Evolutionary conservation across 2,797 vertebrate species (phyloP), one percentile per base, ranked within the genome.

Genomic region (Helicolenus hilgendorfi): DNA sequence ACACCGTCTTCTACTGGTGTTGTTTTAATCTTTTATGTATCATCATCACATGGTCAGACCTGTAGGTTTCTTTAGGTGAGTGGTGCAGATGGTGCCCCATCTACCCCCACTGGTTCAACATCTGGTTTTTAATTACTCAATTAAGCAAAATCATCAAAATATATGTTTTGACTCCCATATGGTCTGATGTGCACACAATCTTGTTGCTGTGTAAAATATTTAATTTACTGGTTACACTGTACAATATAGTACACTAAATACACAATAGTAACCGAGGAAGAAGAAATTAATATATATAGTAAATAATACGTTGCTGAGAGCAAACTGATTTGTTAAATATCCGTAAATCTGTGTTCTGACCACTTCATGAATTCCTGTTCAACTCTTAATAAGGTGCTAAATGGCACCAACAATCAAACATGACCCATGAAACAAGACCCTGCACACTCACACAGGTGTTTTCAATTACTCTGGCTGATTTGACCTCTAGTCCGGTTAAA

Each of bases 71-170:
- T 67, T 67, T 8, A 41, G 38, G 31, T 36, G 29, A 41, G 22
- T 53, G 70, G 81, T 77, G 76, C 81, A 89, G 86, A 77, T 80
- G 80, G 73, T 58, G 73, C 38, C 15, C 27, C 27, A 60, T 64
- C 45, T 56, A 36, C 29, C 67, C n/a, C 59, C 22, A 72, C 55
- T 24, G 69, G 58, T 67, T 72, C 15, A 70, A 86, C 87, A 90
- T 29, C 86, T 91, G 84, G 15, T 76, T 67, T 85, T 68, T 38
- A 65, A 69, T 77, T 5, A 41, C 58, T 26, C 22, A 68, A 79
- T 81, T 56, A 49, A 68, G 26, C 29, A 3, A 68, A 77, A 58
- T 78, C 20, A 80, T 55, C 14, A 64, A 56, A 62, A 49, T 49
- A 45, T 15, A 22, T 8, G 75, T 24, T 64, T 65, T 56, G 27